Percentiles rank a stretch among this genome's conserved stretches.
These are phyloP conservation scores for Varanus salvator DNA, from an alignment of 2,113 vertebrate genomes.

Conservation along the genomic window DNA sequence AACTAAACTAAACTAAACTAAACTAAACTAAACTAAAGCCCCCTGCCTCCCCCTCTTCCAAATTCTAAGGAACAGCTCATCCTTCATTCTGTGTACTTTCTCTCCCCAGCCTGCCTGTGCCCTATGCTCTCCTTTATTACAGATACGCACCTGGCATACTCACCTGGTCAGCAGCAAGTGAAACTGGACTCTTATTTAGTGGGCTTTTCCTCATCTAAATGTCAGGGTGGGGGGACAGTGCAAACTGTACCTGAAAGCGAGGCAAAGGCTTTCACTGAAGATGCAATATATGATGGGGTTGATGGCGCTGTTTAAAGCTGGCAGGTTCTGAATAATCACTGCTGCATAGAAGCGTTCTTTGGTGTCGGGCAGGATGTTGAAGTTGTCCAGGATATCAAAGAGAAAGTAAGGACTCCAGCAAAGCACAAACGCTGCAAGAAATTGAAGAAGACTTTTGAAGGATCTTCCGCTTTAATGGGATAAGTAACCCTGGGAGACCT, in stretches of 20 bases:
- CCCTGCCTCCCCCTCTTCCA: not conserved
- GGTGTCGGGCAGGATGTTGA: constrained; percentile 81
- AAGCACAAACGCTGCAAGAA: constrained; percentile 69
- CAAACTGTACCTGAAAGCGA: constrained; percentile 64
- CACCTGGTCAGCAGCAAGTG: not conserved
- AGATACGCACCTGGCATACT: not conserved
- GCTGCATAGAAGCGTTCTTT: constrained; percentile 78
- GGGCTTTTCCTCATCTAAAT: not conserved
- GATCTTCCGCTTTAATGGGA: constrained; percentile 9
- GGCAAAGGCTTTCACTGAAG: constrained; percentile 73
- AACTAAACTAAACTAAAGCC: no score
- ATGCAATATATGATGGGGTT: constrained; percentile 82
- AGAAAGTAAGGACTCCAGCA: constrained; percentile 86
- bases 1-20: no score
- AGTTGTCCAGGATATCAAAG: constrained; percentile 85
- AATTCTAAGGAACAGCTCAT: not conserved
- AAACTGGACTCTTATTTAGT: not conserved
- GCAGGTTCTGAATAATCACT: constrained; percentile 83
- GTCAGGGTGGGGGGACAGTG: no score
- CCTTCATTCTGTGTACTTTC: not conserved
- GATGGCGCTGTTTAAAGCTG: constrained; percentile 80
- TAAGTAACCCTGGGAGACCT: constrained; percentile 19
- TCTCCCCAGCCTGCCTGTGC: not conserved
- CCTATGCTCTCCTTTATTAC: not conserved
- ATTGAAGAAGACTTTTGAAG: constrained; percentile 28